Evolutionary conservation across 2,113 vertebrate species (phyloP).

Genomic region (Nestor notabilis): DNA sequence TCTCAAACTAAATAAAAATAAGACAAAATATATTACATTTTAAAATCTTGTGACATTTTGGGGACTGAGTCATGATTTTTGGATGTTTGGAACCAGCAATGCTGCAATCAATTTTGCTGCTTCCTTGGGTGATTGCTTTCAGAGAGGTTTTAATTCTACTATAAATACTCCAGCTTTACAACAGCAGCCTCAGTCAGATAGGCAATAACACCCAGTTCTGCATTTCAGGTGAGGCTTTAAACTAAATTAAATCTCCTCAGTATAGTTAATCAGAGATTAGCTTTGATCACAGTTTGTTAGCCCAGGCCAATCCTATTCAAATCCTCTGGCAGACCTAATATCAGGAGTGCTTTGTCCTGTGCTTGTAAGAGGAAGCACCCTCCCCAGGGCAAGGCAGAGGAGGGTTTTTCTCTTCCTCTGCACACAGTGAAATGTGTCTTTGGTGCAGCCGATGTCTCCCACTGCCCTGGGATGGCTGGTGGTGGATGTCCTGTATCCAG

Average conservation of each 20-base stretch:
- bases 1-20: neutral
- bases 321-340: conserved; percentile 4
- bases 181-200: neutral
- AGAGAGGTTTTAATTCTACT: conserved; percentile 36
- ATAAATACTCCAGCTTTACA: conserved; percentile 34
- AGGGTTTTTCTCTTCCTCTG: neutral
- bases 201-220: conserved; percentile 35
- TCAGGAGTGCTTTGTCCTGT: neutral
- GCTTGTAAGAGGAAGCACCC: rapidly evolving
- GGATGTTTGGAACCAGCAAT: neutral
- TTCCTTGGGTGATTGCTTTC: conserved; percentile 30
- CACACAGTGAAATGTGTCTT: rapidly evolving
- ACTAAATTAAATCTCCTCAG: conserved; percentile 47
- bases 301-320: conserved; percentile 12
- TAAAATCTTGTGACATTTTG: neutral
- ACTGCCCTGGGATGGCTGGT: neutral
- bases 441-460: rapidly evolving
- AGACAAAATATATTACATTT: neutral
- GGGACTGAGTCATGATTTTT: neutral
- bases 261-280: conserved; percentile 61
- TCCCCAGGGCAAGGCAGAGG: neutral
- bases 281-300: conserved; percentile 44
- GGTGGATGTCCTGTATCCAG: neutral
- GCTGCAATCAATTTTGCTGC: neutral
- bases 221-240: conserved; percentile 57